phyloP scores from a whole-genome alignment of 2,113 vertebrate species.

The Carlito syrichta region DNA sequence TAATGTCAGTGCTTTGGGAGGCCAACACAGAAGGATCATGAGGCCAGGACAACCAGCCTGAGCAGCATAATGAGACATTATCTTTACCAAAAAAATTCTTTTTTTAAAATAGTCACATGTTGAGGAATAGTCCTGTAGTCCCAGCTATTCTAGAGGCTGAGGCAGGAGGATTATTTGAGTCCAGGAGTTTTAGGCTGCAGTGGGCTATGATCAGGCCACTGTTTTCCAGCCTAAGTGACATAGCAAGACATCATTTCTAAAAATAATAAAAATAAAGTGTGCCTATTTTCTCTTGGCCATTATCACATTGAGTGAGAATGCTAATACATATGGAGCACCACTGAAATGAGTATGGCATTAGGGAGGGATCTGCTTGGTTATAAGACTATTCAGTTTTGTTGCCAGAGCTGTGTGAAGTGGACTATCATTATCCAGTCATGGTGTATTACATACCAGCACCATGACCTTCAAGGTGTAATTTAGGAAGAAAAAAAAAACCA shows the following conservation, averaged over 20 bases:
- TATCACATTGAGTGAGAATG: background rate
- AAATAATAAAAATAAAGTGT: background rate
- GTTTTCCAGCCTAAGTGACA: background rate
- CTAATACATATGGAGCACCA: background rate
- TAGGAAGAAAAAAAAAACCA: background rate
- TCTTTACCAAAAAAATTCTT: background rate
- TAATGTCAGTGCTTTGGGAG: background rate
- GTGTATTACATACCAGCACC: background rate
- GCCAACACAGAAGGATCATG: background rate
- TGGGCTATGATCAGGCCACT: background rate
- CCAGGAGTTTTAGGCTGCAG: background rate
- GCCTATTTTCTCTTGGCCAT: background rate
- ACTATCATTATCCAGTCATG: background rate
- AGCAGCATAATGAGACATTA: background rate
- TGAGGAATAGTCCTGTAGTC: background rate
- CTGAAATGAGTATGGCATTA: background rate
- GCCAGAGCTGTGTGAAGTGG: background rate
- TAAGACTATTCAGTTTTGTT: background rate
- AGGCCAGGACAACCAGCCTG: background rate
- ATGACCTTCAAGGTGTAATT: background rate
- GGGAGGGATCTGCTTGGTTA: background rate
- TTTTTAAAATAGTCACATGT: too few species aligned
- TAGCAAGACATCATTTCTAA: background rate
- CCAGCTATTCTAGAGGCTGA: background rate
- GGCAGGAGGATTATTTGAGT: background rate